Evolutionary conservation across 2,888 invertebrate genomes (phyloP), one percentile per base, ranked within the genome.

Genomic region (Brachyopa scutellaris): DNA sequence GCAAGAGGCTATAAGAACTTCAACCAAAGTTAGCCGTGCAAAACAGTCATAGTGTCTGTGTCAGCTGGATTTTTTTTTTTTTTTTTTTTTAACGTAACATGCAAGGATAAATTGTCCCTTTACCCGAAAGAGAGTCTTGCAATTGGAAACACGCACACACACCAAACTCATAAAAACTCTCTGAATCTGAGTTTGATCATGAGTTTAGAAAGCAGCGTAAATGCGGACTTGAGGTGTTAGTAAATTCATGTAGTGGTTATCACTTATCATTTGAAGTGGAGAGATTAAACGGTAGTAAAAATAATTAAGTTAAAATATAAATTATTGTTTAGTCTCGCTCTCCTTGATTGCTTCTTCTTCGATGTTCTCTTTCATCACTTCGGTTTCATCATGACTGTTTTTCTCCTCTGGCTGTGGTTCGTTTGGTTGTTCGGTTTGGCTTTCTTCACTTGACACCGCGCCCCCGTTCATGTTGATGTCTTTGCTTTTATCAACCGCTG

Each of bases 311-410:
- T 15, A 31, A 51, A 51, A 72, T n/a, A 77, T 70, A 64, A 55
- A 55, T 70, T 66, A 82, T 72, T 66, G 21, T 21, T 77, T 72
- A 72, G 70, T 66, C 70, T 82, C 77, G 82, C 77, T 82, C 70
- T 82, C 82, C 51, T 66, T 31, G 33, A 26, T 40, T 49, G 47
- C 8, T 8, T 47, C 31, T 55, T 73, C 31, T 19, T 19, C 73
- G 17, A 31, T 55, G 9, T 7, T 13, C 8, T 64, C 29, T 9
- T 21, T 45, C 9, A 31, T 8, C 29, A 13, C 26, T 36, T 53
- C 29, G 5, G 59, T 49, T n/a, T 13, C 47, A n/a, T 31, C 47
- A 40, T 51, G 38, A 6, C 15, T 38, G 8, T 40, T 7, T 1
- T 33, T 26, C 33, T 61, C 29, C 6, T 74, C 74, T 8, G 36